phyloP scores from a whole-genome alignment of 1,140 invertebrate genomes.

The Colletes latitarsis region DNA sequence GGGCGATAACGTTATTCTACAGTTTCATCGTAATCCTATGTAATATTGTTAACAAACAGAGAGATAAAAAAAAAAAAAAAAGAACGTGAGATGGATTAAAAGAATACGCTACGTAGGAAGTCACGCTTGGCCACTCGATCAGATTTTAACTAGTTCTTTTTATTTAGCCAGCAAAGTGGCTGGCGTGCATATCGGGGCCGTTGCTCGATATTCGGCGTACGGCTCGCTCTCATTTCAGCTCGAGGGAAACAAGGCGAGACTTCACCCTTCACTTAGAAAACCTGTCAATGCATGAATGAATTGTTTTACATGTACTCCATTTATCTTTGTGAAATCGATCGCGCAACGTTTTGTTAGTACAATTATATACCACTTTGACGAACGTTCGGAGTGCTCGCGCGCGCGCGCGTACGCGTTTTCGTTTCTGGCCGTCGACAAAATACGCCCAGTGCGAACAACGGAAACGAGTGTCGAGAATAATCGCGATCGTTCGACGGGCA shows the following conservation, averaged over 20 bases:
- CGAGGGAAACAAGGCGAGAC: slow-evolving; percentile 74
- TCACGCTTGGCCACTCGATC: slow-evolving; percentile 66
- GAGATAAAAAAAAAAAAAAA: neutral
- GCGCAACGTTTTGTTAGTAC: slow-evolving; percentile 50
- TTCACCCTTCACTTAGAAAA: slow-evolving; percentile 80
- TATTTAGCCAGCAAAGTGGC: slow-evolving; percentile 34
- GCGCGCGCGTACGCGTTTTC: neutral
- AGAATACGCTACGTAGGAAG: slow-evolving; percentile 59
- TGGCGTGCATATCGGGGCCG: slow-evolving; percentile 48
- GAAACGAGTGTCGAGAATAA: neutral
- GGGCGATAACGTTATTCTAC: neutral
- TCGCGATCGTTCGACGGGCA: neutral
- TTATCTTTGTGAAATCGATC: slow-evolving; percentile 35
- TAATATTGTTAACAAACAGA: slow-evolving; percentile 13
- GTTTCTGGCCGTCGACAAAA: neutral
- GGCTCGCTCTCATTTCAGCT: slow-evolving; percentile 72
- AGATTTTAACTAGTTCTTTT: slow-evolving; percentile 33
- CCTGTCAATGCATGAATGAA: slow-evolving; percentile 79
- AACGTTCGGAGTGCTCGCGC: slow-evolving; percentile 1
- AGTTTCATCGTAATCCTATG: slow-evolving; percentile 7
- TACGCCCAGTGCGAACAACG: neutral
- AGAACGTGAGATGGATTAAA: slow-evolving; percentile 33
- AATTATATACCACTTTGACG: slow-evolving; percentile 45
- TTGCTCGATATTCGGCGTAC: slow-evolving; percentile 74
- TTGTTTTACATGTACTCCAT: slow-evolving; percentile 72